These are phyloP conservation scores for Cabera pusaria DNA, from an alignment of 2,888 invertebrate genomes.

Conservation along the genomic window DNA sequence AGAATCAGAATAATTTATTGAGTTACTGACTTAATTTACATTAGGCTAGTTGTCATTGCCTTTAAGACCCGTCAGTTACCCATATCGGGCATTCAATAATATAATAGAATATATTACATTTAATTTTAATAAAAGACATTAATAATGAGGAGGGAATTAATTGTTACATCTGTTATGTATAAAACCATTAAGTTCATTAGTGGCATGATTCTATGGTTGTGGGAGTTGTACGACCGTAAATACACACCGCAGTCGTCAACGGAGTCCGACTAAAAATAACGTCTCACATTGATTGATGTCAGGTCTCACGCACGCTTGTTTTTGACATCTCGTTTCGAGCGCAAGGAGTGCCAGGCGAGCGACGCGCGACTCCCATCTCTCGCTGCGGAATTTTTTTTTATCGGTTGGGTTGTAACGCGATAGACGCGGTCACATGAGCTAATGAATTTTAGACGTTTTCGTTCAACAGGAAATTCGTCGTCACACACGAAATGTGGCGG, in stretches of 20 bases:
- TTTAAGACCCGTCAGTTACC: no score
- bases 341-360: slow-evolving; percentile 65
- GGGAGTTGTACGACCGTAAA: slow-evolving; percentile 40
- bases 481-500: slow-evolving; percentile 41
- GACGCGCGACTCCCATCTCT: no score
- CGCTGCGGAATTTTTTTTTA: slow-evolving; percentile 52
- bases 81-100: no score
- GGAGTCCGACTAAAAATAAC: slow-evolving; percentile 63
- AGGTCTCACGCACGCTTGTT: slow-evolving; percentile 64
- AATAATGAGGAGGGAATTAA: slow-evolving; percentile 6
- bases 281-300: slow-evolving; percentile 74
- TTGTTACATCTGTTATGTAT: slow-evolving; percentile 14
- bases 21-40: no score
- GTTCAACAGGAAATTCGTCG: slow-evolving; percentile 58
- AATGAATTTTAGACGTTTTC: slow-evolving; percentile 55
- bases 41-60: no score
- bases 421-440: slow-evolving; percentile 53
- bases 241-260: slow-evolving; percentile 47
- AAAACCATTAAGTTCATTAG: slow-evolving; percentile 32
- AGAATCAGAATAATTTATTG: no score
- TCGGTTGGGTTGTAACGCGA: slow-evolving; percentile 57
- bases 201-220: slow-evolving; percentile 29
- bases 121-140: no score
- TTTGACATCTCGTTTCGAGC: slow-evolving; percentile 69
- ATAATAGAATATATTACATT: no score